Percentiles rank a stretch among this genome's conserved stretches.
These are phyloP conservation scores for Drosophila sechellia DNA, from an alignment of 1,140 invertebrate genomes.

Conservation along the genomic window DNA sequence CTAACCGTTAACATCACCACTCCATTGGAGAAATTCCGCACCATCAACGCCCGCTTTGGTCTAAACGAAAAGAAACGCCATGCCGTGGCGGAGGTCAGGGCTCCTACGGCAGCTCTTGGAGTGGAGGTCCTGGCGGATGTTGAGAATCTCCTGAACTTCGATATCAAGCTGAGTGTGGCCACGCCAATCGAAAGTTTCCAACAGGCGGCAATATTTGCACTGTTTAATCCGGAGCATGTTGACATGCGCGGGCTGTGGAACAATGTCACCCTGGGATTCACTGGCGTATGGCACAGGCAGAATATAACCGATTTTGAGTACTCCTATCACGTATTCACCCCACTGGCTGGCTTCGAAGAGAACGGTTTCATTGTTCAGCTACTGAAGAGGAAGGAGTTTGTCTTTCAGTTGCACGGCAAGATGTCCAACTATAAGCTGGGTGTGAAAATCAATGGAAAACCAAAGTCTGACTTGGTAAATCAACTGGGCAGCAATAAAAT, in stretches of 20 bases:
- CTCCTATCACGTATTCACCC: conserved; percentile 90
- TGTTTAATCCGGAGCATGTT: conserved; percentile 79
- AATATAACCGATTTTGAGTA: conserved; percentile 90
- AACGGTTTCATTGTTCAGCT: conserved; percentile 90
- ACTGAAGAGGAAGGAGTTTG: conserved; percentile 86
- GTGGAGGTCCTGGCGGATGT: conserved; percentile 88
- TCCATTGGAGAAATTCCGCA: conserved; percentile 88
- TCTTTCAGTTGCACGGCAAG: conserved; percentile 89
- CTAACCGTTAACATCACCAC: conserved; percentile 90
- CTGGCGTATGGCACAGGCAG: conserved; percentile 90
- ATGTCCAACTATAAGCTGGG: conserved; percentile 88
- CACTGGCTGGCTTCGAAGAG: conserved; percentile 89
- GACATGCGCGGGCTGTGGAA: conserved; percentile 91
- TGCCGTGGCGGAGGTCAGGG: conserved; percentile 89
- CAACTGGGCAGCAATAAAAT: conserved; percentile 70
- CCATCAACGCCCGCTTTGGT: conserved; percentile 88
- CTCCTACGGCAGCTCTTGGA: conserved; percentile 88
- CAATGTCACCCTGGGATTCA: conserved; percentile 89
- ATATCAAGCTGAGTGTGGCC: conserved; percentile 89
- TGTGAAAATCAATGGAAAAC: conserved; percentile 85
- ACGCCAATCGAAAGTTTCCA: conserved; percentile 89
- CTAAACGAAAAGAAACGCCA: conserved; percentile 89
- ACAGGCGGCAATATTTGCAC: conserved; percentile 85
- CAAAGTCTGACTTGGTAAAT: conserved; percentile 85
- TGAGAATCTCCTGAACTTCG: conserved; percentile 87